phyloP scores from a whole-genome alignment of 2,797 vertebrate genomes.

The Hyperoplus immaculatus region DNA sequence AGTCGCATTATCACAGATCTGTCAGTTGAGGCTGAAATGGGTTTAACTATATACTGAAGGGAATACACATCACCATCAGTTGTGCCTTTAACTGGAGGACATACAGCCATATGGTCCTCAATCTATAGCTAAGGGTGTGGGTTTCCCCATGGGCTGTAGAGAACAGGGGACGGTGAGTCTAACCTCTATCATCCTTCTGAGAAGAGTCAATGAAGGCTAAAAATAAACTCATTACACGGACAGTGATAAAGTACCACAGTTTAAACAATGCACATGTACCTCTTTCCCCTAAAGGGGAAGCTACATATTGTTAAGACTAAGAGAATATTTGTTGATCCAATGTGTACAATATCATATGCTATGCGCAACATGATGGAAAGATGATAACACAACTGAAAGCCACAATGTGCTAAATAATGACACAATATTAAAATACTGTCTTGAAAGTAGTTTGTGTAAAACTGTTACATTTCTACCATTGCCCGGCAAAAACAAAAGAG shows the following conservation, averaged over 20 bases:
- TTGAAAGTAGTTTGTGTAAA: neutral
- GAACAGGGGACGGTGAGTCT: conserved; percentile 23
- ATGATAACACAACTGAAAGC: neutral
- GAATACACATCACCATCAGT: conserved; percentile 42
- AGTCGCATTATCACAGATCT: conserved; percentile 14
- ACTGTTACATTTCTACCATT: neutral
- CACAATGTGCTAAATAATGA: conserved; percentile 6
- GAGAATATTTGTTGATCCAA: neutral
- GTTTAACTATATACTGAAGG: conserved; percentile 7
- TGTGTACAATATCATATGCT: neutral
- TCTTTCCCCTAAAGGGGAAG: neutral
- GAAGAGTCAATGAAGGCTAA: conserved; percentile 43
- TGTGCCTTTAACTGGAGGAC: conserved; percentile 22
- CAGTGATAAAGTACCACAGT: conserved; percentile 23
- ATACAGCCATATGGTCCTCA: conserved; percentile 29
- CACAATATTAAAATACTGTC: neutral
- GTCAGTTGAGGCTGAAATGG: conserved; percentile 7
- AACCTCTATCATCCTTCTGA: conserved; percentile 61
- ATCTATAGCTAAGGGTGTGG: conserved; percentile 46
- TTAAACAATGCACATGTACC: conserved; percentile 23
- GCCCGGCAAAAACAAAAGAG: too few relatives aligned
- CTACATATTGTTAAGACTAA: neutral
- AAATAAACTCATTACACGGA: conserved; percentile 62
- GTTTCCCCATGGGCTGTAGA: conserved; percentile 10
- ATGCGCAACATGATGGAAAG: neutral